These are phyloP conservation scores for Australoheros facetus DNA, from an alignment of 2,797 vertebrate genomes.

Conservation along the genomic window DNA sequence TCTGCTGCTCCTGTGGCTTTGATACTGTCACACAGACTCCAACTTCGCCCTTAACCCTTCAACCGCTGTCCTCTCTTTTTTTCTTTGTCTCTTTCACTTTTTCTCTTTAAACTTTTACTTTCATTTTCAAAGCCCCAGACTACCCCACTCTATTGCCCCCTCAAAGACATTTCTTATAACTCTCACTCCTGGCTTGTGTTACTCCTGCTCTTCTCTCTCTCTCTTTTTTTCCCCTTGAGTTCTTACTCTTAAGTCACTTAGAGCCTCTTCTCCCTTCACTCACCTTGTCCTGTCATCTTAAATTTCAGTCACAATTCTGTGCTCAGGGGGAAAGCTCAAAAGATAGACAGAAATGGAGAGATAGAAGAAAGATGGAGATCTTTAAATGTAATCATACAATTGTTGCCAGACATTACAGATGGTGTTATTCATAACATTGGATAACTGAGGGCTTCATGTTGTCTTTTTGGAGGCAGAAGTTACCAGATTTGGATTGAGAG, in stretches of 20 bases:
- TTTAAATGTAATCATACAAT: slow-evolving; percentile 35
- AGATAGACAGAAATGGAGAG: slow-evolving; percentile 26
- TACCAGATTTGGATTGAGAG: neutral
- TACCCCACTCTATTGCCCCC: slow-evolving; percentile 28
- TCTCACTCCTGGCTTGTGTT: slow-evolving; percentile 29
- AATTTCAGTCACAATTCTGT: slow-evolving; percentile 52
- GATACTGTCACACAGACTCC: slow-evolving; percentile 77
- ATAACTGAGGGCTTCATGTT: neutral
- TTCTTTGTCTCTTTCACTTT: slow-evolving; percentile 47
- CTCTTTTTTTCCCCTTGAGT: slow-evolving; percentile 13
- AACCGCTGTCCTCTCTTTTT: slow-evolving; percentile 37
- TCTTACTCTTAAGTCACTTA: slow-evolving; percentile 54
- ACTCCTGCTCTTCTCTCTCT: slow-evolving; percentile 18
- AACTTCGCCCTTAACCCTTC: slow-evolving; percentile 72
- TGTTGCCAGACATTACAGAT: slow-evolving; percentile 31
- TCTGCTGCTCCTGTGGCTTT: slow-evolving; percentile 77
- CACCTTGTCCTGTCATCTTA: slow-evolving; percentile 63
- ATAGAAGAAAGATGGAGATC: slow-evolving; percentile 28
- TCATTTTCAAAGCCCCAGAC: slow-evolving; percentile 61
- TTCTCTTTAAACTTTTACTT: slow-evolving; percentile 46
- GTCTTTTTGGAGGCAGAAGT: neutral
- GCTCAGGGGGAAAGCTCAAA: slow-evolving; percentile 21
- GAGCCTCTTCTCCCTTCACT: slow-evolving; percentile 36
- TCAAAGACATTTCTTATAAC: slow-evolving; percentile 42
- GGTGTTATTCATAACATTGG: slow-evolving; percentile 36